phyloP scores from a whole-genome alignment of 1,140 invertebrate genomes.

The Proales similis region DNA sequence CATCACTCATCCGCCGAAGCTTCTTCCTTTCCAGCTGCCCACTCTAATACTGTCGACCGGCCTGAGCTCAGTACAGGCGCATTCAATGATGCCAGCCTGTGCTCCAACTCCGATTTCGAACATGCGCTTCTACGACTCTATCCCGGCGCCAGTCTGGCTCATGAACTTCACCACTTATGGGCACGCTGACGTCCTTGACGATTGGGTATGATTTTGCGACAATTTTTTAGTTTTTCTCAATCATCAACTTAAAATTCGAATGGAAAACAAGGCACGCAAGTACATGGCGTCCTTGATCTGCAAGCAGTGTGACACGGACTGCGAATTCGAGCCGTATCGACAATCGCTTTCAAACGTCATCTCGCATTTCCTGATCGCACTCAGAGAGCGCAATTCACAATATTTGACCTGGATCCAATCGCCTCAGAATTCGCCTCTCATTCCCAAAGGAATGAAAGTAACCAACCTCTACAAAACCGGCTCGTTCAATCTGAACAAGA shows the following conservation, averaged over 20 bases:
- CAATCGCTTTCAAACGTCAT: too few relatives aligned
- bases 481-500: too few relatives aligned
- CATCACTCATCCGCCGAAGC: conserved; percentile 30
- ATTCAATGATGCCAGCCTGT: conserved; percentile 19
- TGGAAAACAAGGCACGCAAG: neutral
- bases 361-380: too few relatives aligned
- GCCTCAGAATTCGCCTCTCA: too few relatives aligned
- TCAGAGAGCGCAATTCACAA: too few relatives aligned
- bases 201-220: neutral
- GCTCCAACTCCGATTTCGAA: conserved; percentile 18
- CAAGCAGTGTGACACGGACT: conserved; percentile 10
- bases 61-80: neutral
- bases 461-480: too few relatives aligned
- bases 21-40: conserved; percentile 15
- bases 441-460: too few relatives aligned
- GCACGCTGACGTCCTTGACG: conserved; percentile 30
- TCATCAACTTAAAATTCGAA: neutral
- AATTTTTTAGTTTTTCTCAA: neutral
- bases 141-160: conserved; percentile 11
- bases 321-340: conserved; percentile 21
- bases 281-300: conserved; percentile 12
- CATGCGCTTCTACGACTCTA: conserved; percentile 9
- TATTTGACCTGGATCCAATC: too few relatives aligned
- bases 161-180: conserved; percentile 36
- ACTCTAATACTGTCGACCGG: conserved; percentile 21